Evolutionary conservation across 1,140 invertebrate genomes (phyloP), one percentile per base, ranked within the genome.

Genomic region (Globodera ellingtonae): DNA sequence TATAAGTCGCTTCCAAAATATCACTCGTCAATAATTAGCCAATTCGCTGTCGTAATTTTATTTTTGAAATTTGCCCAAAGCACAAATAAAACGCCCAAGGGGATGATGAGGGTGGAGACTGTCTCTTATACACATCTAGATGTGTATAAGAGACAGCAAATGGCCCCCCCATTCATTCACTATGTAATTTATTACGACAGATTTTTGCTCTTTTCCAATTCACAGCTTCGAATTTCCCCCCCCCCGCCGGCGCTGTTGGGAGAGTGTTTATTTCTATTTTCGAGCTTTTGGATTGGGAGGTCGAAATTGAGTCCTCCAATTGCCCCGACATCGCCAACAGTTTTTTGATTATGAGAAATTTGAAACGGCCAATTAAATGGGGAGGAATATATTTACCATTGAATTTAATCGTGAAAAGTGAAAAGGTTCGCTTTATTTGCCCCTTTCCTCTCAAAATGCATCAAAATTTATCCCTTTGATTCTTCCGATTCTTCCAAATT

Each of bases 1-100:
- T 52, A 52, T 52, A 13, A 52, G 50, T 52, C 50, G 13, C 50
- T 13, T 52, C 13, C 50, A 52, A 8, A 52, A 52, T 52, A 52
- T 13, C 50, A 8, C 50, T 13, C 50, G 50, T 52, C 50, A 52
- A 52, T 35, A 35, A 35, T 52, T 52, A 13, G 50, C 50, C 50
- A 52, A 52, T 52, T 52, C 50, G n/a, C n/a, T 44, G 66, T n/a
- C 66, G 66, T 69, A 69, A 69, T 69, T 69, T 69, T 69, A 69
- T 69, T 69, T 69, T 69, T 69, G 59, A 69, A 69, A 69, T 69
- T 69, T 69, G 66, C 66, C 35, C 35, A 21, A 44, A 21, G 35
- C 66, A 69, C 66, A 69, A 69, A 69, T 69, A 69, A 69, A 69
- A 18, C 66, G 35, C 66, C 35, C n/a, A 18, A n/a, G n/a, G n/a